phyloP scores from a whole-genome alignment of 1,140 invertebrate genomes.

The Planococcus citri region DNA sequence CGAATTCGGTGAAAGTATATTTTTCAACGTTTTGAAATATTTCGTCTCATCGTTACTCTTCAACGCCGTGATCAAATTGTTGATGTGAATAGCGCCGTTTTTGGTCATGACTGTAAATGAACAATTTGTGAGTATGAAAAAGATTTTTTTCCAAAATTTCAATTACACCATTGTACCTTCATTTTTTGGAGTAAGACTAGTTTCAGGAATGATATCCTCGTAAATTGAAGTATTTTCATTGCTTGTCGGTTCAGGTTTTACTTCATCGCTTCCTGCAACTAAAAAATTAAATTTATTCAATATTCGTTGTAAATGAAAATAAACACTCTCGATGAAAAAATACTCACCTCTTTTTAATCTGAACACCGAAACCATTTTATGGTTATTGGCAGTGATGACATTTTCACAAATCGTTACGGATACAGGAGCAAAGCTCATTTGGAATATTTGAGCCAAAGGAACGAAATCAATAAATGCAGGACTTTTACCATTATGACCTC shows the following conservation, averaged over 20 bases:
- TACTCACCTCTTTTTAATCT: constrained; percentile 29
- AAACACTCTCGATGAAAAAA: too few relatives aligned
- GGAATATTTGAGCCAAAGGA: constrained; percentile 37
- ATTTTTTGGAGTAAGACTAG: too few relatives aligned
- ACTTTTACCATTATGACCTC: constrained; percentile 48
- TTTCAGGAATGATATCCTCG: too few relatives aligned
- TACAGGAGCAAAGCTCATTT: constrained; percentile 39
- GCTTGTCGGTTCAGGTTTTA: too few relatives aligned
- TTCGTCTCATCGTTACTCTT: not conserved
- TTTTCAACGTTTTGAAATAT: not conserved
- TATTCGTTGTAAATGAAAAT: too few relatives aligned
- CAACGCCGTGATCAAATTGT: not conserved
- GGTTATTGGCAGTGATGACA: constrained; percentile 42
- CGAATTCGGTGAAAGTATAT: not conserved
- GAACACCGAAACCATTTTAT: constrained; percentile 35
- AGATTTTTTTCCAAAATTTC: too few relatives aligned
- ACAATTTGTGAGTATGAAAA: too few relatives aligned
- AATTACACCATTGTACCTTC: too few relatives aligned
- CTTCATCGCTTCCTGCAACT: too few relatives aligned
- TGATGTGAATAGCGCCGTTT: not conserved
- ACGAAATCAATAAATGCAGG: constrained; percentile 44
- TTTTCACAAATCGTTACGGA: constrained; percentile 43
- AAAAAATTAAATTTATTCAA: too few relatives aligned
- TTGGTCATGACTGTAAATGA: not conserved
- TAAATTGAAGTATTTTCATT: too few relatives aligned